phyloP scores from a whole-genome alignment of 2,888 invertebrate species.

The Chymomyza caudatula region DNA sequence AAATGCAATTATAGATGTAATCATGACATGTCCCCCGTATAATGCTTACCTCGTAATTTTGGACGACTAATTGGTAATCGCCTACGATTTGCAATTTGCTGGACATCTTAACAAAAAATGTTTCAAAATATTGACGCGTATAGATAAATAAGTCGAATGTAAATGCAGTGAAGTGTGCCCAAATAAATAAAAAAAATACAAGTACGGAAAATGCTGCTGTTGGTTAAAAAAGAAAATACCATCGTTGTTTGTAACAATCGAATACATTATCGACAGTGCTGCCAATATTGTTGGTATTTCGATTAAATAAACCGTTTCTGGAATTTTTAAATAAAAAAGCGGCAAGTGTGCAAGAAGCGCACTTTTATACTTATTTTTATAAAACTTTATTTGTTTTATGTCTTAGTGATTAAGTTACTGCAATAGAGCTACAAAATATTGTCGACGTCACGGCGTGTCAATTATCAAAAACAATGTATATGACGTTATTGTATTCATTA shows the following conservation, averaged over 20 bases:
- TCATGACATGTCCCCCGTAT: not conserved
- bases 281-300: not conserved
- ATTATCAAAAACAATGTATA: constrained; percentile 25
- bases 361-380: not conserved
- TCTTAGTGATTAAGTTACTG: not conserved
- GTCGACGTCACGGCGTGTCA: not conserved
- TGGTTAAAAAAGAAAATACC: not conserved
- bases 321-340: not conserved
- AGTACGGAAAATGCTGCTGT: not conserved
- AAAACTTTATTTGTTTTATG: too few species aligned
- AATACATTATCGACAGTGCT: not conserved
- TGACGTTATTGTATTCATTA: constrained; percentile 29
- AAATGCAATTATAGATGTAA: not conserved
- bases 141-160: not conserved
- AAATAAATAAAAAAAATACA: not conserved
- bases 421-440: not conserved
- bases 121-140: constrained; percentile 15
- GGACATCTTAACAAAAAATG: constrained; percentile 30
- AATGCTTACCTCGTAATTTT: constrained; percentile 40
- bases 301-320: not conserved
- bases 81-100: constrained; percentile 27
- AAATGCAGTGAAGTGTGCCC: not conserved
- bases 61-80: constrained; percentile 40
- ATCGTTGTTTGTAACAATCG: not conserved
- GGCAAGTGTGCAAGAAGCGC: not conserved